Base-by-base conservation (phyloP, 2,797 vertebrate species). In the Phylloscopus collybita region DNA sequence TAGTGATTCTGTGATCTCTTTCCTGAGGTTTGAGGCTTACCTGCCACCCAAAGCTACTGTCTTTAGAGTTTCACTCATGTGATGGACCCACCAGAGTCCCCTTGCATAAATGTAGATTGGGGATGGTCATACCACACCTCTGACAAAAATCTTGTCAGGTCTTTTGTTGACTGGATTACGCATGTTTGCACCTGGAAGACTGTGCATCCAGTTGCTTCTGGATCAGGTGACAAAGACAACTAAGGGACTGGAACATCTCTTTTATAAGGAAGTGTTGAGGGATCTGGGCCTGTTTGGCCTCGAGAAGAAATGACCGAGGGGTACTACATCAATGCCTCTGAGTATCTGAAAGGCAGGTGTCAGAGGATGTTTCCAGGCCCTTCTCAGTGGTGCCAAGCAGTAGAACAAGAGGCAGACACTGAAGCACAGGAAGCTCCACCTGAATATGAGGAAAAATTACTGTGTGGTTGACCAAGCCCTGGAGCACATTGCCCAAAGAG, bases 401-500 rank as follows among this genome's bases (percentile, higher is more conserved):
- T 19, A 80, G 21, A 14, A 45, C 20, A 22, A 47, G 54, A 54
- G 18, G 16, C 21, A 34, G 34, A 69, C 23, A 49, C 9, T 36
- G 40, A 61, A 13, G 6, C 21, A 40, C 15, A 61, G 17, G 10
- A 42, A 54, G 8, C 42, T 88, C 70, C 49, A 49, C 10, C 15
- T 42, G 34, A 49, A 20, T 36, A 36, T 32, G 16, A 61, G 23
- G 49, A 44, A 56, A 21, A 21, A 16, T 4, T 60, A 36, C 26
- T 32, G 13, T n/a, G 22, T 0, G 0, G 36, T 22, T n/a, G 62
- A 29, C 26, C 11, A 25, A 27, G 30, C 26, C 10, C 13, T 32
- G 51, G 32, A 69, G 32, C 27, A 56, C 19, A 19, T 9, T 20
- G 19, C 10, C 16, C 12, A 12, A n/a, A 49, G 34, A 42, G 49